Percentiles rank a stretch among this genome's conserved stretches.
Conservation (phyloP, 2,797 vertebrate genomes). For the Xenops minutus region DNA sequence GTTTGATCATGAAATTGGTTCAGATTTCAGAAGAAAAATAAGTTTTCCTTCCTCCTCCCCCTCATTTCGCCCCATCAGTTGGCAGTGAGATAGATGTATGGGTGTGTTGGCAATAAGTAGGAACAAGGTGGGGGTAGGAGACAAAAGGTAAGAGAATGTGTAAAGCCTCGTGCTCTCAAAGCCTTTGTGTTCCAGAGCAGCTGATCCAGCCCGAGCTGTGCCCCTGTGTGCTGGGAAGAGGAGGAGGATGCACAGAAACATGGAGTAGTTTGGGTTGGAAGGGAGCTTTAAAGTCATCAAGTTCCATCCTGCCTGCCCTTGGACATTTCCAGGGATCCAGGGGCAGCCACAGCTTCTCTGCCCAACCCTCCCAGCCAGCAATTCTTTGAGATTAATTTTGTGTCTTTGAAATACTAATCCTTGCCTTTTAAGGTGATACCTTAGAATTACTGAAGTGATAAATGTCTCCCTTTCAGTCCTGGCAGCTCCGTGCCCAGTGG, state of each 20-base stretch:
- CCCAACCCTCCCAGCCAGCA: not conserved
- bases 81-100: not conserved
- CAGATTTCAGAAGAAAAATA: not conserved
- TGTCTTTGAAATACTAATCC: not conserved
- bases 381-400: not conserved
- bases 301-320: accelerated
- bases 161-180: not conserved
- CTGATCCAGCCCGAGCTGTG: not conserved
- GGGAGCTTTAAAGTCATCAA: not conserved
- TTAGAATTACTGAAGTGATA: not conserved
- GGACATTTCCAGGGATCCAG: not conserved
- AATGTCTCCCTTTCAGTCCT: not conserved
- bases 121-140: not conserved
- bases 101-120: not conserved
- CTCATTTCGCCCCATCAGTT: not conserved
- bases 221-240: not conserved
- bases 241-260: not conserved
- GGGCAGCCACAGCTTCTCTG: not conserved
- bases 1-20: not conserved
- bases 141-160: not conserved
- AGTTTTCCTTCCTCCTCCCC: not conserved
- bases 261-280: not conserved
- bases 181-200: not conserved
- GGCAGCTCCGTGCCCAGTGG: not conserved
- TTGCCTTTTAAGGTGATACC: not conserved